phyloP scores from a whole-genome alignment of 1,140 invertebrate species.

The Ericerus pela region DNA sequence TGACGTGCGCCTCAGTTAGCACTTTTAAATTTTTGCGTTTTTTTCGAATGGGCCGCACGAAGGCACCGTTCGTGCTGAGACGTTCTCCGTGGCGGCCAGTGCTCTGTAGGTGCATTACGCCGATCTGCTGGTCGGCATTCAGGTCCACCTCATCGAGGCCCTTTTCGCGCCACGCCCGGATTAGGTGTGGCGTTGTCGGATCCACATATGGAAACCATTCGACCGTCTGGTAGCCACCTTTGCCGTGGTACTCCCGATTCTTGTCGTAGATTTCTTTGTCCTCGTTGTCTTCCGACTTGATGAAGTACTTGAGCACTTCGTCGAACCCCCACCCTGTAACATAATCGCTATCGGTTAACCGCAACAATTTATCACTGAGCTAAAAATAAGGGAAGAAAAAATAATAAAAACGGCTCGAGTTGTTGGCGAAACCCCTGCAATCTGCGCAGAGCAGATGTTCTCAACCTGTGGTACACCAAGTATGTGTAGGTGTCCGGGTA shows the following conservation, averaged over 20 bases:
- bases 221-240: conserved; percentile 42
- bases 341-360: too few relatives aligned
- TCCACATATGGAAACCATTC: conserved; percentile 45
- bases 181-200: conserved; percentile 35
- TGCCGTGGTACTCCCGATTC: conserved; percentile 36
- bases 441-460: too few relatives aligned
- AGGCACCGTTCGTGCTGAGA: conserved; percentile 48
- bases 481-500: too few relatives aligned
- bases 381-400: neutral
- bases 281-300: conserved; percentile 45
- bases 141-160: conserved; percentile 22
- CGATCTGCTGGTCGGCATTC: conserved; percentile 31
- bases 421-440: too few relatives aligned
- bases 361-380: neutral
- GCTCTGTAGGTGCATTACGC: conserved; percentile 40
- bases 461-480: too few relatives aligned
- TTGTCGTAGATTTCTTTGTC: conserved; percentile 24
- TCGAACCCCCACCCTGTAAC: conserved; percentile 51
- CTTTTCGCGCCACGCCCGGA: conserved; percentile 42
- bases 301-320: conserved; percentile 65
- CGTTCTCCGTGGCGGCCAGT: conserved; percentile 45
- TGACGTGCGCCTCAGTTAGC: conserved; percentile 50
- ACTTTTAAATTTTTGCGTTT: conserved; percentile 54
- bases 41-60: conserved; percentile 49
- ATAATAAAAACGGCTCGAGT: neutral